Conservation (phyloP, 2,797 vertebrate species). For the Melanotaenia trifasciata region DNA sequence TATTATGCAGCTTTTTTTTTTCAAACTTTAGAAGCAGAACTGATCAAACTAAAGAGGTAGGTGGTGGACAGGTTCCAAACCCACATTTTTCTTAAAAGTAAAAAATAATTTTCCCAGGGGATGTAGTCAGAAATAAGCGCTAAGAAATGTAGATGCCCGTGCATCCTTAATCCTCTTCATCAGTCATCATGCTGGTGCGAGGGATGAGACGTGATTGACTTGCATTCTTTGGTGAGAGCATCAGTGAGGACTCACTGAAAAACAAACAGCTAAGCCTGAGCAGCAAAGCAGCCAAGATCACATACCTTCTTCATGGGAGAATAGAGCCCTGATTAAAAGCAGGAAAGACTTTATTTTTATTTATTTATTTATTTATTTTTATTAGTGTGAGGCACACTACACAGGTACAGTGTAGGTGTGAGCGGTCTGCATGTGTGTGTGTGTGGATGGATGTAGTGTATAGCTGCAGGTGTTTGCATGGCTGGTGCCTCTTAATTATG, state of each 20-base stretch:
- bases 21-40: constrained; percentile 9
- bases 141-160: constrained; percentile 12
- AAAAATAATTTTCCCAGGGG: constrained; percentile 23
- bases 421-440: constrained; percentile 35
- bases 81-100: not conserved
- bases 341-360: constrained; percentile 30
- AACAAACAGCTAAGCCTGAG: constrained; percentile 50
- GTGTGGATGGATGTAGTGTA: constrained; percentile 22
- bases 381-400: constrained; percentile 63
- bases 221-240: constrained; percentile 57
- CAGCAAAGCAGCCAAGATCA: constrained; percentile 52
- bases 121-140: not conserved
- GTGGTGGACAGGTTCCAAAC: constrained; percentile 23
- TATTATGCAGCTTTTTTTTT: constrained; percentile 12
- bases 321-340: constrained; percentile 37
- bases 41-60: constrained; percentile 28
- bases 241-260: constrained; percentile 57
- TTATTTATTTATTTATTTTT: constrained; percentile 35
- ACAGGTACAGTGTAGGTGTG: constrained; percentile 65
- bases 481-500: constrained; percentile 19
- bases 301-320: constrained; percentile 58
- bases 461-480: constrained; percentile 29
- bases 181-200: constrained; percentile 23
- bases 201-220: constrained; percentile 13
- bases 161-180: constrained; percentile 38